Conservation (phyloP, 2,888 invertebrate genomes). For the Caradrina clavipalpis region DNA sequence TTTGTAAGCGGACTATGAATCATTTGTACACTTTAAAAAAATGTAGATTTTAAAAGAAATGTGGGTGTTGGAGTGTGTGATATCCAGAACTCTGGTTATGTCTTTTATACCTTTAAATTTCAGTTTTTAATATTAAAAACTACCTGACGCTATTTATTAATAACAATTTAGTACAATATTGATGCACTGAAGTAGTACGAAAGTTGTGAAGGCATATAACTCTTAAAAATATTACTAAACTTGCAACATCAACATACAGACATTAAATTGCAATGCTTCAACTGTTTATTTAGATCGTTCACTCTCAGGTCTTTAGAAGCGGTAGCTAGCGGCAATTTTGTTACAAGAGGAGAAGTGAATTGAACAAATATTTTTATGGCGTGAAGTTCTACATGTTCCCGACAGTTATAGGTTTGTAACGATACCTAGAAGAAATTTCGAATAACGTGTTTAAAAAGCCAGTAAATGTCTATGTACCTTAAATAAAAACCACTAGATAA, state of each 20-base stretch:
- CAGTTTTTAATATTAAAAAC: background rate
- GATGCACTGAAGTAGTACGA: background rate
- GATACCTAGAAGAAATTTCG: too few relatives aligned
- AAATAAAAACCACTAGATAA: too few relatives aligned
- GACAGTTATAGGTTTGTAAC: too few relatives aligned
- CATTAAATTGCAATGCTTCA: conserved; percentile 1
- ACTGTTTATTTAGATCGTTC: background rate
- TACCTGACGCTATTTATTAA: too few relatives aligned
- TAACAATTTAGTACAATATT: too few relatives aligned
- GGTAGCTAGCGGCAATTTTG: conserved; percentile 12
- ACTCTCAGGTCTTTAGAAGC: background rate
- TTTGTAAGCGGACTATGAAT: conserved; percentile 27
- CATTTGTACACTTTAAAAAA: conserved; percentile 24
- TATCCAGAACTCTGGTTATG: background rate
- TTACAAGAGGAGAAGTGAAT: conserved; percentile 5
- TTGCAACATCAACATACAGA: background rate
- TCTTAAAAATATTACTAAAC: background rate
- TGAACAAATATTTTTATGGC: background rate
- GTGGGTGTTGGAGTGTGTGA: background rate
- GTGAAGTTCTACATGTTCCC: too few relatives aligned
- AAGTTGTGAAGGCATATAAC: background rate
- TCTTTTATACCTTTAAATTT: too few relatives aligned
- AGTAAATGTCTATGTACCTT: too few relatives aligned
- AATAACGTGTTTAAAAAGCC: too few relatives aligned
- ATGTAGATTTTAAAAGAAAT: background rate